Evolutionary conservation across 2,888 invertebrate genomes (phyloP), one percentile per base, ranked within the genome.

Genomic region (Smittia sp.): DNA sequence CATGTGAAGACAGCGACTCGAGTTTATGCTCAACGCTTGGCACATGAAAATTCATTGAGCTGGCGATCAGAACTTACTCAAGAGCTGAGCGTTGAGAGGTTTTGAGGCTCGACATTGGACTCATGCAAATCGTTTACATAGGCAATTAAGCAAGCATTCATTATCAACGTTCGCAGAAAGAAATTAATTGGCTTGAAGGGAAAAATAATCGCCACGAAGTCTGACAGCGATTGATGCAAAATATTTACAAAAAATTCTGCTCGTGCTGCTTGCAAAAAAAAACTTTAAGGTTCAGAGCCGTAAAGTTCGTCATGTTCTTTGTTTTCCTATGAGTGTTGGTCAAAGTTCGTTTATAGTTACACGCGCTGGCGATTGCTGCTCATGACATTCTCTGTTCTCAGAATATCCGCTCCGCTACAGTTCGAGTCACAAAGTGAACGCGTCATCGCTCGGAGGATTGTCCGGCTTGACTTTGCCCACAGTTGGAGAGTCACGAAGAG

Each of bases 191-290:
- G 6, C 58, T 18, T 22, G 58, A 58, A 18, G 58, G 18, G 58
- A 22, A 58, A 58, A 32, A 32, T 9, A 32, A 46, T 58, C 58
- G 58, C 22, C 58, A 58, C 9, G 6, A 58, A 58, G 58, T 58
- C 58, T 58, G 58, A 15, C 11, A 2, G 11, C n/a, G 46, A 46
- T 58, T 4, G 52, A n/a, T 11, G 15, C n/a, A 58, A 58, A 58
- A 58, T 58, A 58, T 58, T 58, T 58, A 6, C 15, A n/a, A 46
- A 46, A 46, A 11, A 32, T 32, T 32, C 9, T 32, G 32, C 32
- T 32, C 32, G 32, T 32, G 32, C 9, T 32, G 32, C 3, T 32
- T 32, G 32, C 32, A 9, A 9, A 32, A 32, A 6, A 32, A 32
- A 32, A 32, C 3, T 32, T 3, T 6, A 32, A 9, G 9, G 32